Conservation (phyloP, 1,140 invertebrate species). For the Antheraea mylitta region DNA sequence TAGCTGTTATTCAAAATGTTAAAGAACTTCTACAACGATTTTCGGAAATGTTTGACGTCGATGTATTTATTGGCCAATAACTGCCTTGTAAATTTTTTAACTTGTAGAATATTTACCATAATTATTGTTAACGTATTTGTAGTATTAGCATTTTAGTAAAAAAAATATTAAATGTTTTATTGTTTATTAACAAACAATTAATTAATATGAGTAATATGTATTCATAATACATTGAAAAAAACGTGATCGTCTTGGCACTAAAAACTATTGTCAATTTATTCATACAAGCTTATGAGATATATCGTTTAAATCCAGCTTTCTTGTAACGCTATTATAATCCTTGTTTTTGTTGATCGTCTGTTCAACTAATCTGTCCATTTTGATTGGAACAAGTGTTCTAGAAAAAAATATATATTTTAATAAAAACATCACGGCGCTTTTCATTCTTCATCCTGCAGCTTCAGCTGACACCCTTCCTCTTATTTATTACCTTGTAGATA, state of each 20-base stretch:
- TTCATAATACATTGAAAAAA: not conserved
- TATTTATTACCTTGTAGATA: constrained; percentile 16
- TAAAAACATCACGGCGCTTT: constrained; percentile 64
- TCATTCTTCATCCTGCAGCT: constrained; percentile 61
- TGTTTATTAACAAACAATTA: not conserved
- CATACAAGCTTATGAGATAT: constrained; percentile 8
- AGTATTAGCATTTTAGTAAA: constrained; percentile 5
- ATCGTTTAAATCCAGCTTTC: constrained; percentile 64
- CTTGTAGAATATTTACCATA: constrained; percentile 1
- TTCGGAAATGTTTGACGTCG: not conserved
- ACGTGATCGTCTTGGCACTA: not conserved
- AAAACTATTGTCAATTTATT: not conserved
- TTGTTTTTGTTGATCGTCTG: constrained; percentile 43
- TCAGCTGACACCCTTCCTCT: constrained; percentile 37
- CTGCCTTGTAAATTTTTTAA: constrained; percentile 13
- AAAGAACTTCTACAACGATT: no score
- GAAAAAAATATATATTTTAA: constrained; percentile 72
- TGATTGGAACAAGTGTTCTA: constrained; percentile 58
- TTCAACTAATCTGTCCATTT: constrained; percentile 67
- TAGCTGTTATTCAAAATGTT: no score
- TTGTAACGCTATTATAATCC: constrained; percentile 37
- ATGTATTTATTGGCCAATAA: not conserved
- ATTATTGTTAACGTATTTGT: constrained; percentile 6
- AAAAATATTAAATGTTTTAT: constrained; percentile 12
- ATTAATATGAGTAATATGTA: not conserved